Evolutionary conservation across 1,140 invertebrate species (phyloP), one percentile per base, ranked within the genome.

Genomic region (Drosophila paulistorum): DNA sequence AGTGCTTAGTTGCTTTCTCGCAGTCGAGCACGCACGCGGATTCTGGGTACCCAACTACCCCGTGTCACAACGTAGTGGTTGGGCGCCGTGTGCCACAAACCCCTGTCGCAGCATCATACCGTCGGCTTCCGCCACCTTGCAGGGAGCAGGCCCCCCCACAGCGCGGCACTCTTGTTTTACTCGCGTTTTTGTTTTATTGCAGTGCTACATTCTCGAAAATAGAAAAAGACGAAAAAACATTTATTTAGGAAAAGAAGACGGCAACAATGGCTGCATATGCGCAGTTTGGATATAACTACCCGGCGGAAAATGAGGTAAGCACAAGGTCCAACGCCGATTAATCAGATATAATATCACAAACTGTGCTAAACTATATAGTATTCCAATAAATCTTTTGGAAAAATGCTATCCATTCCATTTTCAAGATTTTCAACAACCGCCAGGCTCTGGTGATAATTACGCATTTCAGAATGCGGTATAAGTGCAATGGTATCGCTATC

Each of bases 261-360:
- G 68, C 74, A 64, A 90, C 77, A 91, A 91, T 91, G 90, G 90
- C 90, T 87, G 90, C 90, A 86, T 91, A 91, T 85, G 86, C 90
- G 86, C 90, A 91, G 83, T 91, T 91, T 83, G 90, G 90, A 91
- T 91, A 91, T 69, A 81, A 90, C 74, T 91, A 91, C 78, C 90
- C 90, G 90, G 71, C 90, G 90, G 90, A 80, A 81, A 91, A 91
- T 87, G 90, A 91, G 90, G 90, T 91, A 65, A 81, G 89, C 58
- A 20, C 17, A 57, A 11, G 35, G 17, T 1, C 17, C 9, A 10
- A 59, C 1, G n/a, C 10, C 17, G 14, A 57, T 30, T 7, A 23
- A 51, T 10, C 9, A 51, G 9, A 51, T 51, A 23, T 20, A 51
- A 9, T 17, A 26, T 26, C 20, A 26, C 26, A 26, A 26, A 26